Percentiles rank a stretch among this genome's conserved stretches.
Evolutionary conservation across 2,797 vertebrate genomes (phyloP).

Genomic region (Prionace glauca): DNA sequence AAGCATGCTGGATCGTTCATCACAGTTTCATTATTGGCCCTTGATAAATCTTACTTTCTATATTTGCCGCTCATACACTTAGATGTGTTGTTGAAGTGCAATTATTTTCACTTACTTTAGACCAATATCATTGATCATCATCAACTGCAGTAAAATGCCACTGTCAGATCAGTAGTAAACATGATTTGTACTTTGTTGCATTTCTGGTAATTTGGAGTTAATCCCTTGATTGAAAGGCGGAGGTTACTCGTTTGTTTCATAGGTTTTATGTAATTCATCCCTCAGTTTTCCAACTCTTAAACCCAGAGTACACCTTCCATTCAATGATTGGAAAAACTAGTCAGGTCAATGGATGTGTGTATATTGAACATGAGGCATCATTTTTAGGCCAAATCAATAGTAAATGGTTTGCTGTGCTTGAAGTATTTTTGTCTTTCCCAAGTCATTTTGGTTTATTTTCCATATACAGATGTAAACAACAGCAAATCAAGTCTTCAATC

Average conservation of each 20-base stretch:
- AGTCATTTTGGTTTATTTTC: not conserved
- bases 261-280: not conserved
- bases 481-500: not conserved
- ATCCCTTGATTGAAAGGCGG: not conserved
- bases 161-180: not conserved
- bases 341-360: not conserved
- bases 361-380: not conserved
- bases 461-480: not conserved
- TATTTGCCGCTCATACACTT: conserved; percentile 4
- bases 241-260: not conserved
- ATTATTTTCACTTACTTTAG: conserved; percentile 5
- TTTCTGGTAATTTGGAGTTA: not conserved
- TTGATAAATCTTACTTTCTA: not conserved
- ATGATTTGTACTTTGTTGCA: not conserved
- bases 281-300: not conserved
- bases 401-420: not conserved
- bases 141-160: conserved; percentile 26
- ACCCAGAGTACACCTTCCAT: not conserved
- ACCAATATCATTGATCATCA: not conserved
- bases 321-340: not conserved
- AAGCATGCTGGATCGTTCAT: not conserved
- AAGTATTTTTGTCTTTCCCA: not conserved
- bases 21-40: conserved; percentile 6
- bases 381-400: not conserved
- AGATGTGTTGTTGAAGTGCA: not conserved